Percentiles rank a stretch among this genome's conserved stretches.
Conservation (phyloP, 2,113 vertebrate genomes). For the Peromyscus leucopus region DNA sequence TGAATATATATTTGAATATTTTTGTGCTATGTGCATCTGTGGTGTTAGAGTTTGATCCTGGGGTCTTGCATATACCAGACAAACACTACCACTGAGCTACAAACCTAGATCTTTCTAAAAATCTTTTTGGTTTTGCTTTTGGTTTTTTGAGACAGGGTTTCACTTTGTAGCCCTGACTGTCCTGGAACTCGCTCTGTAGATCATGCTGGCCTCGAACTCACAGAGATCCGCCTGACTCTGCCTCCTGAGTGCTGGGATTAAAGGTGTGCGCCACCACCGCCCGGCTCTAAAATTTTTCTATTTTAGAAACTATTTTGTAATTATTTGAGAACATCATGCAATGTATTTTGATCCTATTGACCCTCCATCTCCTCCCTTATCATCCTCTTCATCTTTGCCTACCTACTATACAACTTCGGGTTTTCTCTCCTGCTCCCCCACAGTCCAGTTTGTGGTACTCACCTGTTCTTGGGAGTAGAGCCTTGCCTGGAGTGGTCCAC, state of each 20-base stretch:
- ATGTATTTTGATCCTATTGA: neutral
- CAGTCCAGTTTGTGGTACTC: neutral
- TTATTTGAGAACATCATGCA: neutral
- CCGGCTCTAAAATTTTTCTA: neutral
- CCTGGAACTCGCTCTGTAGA: neutral
- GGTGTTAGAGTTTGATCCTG: neutral
- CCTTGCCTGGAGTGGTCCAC: neutral
- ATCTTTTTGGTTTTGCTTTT: neutral
- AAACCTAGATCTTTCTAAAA: neutral
- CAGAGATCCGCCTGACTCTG: too few relatives aligned
- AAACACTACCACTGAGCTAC: neutral
- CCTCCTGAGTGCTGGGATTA: neutral
- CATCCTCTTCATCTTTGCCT: neutral
- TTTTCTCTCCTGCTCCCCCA: neutral
- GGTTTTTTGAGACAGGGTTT: neutral
- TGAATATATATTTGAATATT: neutral
- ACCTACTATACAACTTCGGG: neutral
- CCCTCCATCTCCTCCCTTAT: neutral
- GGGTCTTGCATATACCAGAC: neutral
- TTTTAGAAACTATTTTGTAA: neutral
- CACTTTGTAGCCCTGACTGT: neutral
- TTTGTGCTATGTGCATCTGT: neutral
- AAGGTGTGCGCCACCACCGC: neutral
- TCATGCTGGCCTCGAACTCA: neutral
- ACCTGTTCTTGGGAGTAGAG: neutral